These are phyloP conservation scores for Frankliniella fusca DNA, from an alignment of 2,888 invertebrate species.

Conservation along the genomic window DNA sequence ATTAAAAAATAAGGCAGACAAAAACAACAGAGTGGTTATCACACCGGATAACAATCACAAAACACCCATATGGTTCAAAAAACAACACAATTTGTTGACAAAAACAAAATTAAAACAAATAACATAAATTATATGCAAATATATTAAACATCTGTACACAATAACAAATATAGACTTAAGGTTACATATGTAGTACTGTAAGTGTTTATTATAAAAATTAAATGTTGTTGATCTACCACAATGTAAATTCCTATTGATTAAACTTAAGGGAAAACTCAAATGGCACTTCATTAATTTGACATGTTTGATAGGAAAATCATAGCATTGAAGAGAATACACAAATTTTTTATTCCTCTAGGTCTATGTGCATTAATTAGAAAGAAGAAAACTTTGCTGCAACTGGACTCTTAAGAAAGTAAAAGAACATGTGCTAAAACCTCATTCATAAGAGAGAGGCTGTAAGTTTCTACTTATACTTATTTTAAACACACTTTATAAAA, in stretches of 20 bases:
- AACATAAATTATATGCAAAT: constrained; percentile 25
- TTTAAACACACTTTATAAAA: background rate
- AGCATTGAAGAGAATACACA: background rate
- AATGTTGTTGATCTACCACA: background rate
- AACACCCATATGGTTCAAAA: background rate
- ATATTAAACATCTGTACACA: constrained; percentile 18
- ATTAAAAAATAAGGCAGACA: background rate
- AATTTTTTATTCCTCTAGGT: background rate
- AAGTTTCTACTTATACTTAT: no score
- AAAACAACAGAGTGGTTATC: background rate
- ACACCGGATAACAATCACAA: background rate
- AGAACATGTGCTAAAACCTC: background rate
- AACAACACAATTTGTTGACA: constrained; percentile 20
- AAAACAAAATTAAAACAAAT: constrained; percentile 15
- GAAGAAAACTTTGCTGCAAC: constrained; percentile 8
- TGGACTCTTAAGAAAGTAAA: background rate
- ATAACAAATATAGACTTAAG: constrained; percentile 11
- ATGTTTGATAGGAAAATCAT: background rate
- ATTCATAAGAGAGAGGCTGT: no score
- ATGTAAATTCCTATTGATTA: background rate
- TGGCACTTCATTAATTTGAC: background rate
- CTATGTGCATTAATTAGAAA: no score
- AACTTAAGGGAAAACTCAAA: background rate
- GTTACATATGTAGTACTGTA: background rate
- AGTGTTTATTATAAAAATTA: background rate